These are phyloP conservation scores for Tachysurus vachellii DNA, from an alignment of 2,113 vertebrate species.

Conservation along the genomic window DNA sequence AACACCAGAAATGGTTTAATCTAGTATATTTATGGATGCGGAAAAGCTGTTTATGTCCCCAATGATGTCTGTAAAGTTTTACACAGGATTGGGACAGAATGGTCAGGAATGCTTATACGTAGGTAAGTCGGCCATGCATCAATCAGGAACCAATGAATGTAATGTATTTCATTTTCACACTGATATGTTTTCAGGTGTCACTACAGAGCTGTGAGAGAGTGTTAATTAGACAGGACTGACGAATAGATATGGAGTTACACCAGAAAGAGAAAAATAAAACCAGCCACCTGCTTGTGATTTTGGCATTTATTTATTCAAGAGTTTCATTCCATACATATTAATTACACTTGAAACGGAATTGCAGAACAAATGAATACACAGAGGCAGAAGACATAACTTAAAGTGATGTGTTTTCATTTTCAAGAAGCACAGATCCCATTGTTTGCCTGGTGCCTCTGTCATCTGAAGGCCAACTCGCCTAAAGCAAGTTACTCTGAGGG, in stretches of 20 bases:
- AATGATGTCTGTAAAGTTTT: neutral
- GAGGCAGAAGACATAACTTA: slow-evolving; percentile 59
- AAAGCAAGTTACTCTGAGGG: slow-evolving; percentile 21
- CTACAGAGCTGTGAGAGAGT: neutral
- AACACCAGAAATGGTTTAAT: neutral
- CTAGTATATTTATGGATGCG: neutral
- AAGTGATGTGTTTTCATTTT: slow-evolving; percentile 57
- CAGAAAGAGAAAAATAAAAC: slow-evolving; percentile 40
- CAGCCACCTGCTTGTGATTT: slow-evolving; percentile 58
- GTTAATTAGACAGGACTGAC: neutral
- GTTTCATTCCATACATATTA: slow-evolving; percentile 71
- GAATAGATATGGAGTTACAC: neutral
- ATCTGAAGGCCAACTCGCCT: slow-evolving; percentile 16
- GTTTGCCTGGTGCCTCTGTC: slow-evolving; percentile 52
- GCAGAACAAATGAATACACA: slow-evolving; percentile 57
- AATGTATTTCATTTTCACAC: neutral
- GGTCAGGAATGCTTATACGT: neutral
- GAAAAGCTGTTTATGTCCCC: neutral
- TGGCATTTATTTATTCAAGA: slow-evolving; percentile 73
- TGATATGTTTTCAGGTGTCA: neutral
- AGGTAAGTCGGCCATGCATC: neutral
- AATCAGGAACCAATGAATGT: neutral
- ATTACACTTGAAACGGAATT: slow-evolving; percentile 68
- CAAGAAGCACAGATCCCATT: slow-evolving; percentile 54
- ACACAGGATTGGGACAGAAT: neutral